phyloP scores from a whole-genome alignment of 1,140 invertebrate genomes.

The Diabrotica undecimpunctata region DNA sequence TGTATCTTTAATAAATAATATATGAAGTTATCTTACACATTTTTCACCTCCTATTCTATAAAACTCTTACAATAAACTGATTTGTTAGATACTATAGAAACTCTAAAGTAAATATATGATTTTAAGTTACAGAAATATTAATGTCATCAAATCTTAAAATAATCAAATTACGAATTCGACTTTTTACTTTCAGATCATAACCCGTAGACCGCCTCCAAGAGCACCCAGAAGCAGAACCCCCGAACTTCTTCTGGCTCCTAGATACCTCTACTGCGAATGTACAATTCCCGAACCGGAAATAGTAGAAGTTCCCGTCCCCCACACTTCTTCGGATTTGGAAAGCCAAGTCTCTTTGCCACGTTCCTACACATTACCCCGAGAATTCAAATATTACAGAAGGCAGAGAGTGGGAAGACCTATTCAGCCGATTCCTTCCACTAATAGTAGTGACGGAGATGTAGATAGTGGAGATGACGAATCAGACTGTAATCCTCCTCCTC shows the following conservation, averaged over 20 bases:
- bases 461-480: slow-evolving; percentile 63
- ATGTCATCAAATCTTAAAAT: too few relatives aligned
- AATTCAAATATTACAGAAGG: slow-evolving; percentile 77
- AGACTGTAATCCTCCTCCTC: slow-evolving; percentile 44
- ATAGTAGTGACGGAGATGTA: slow-evolving; percentile 78
- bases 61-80: too few relatives aligned
- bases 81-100: too few relatives aligned
- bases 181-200: slow-evolving; percentile 24
- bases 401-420: slow-evolving; percentile 48
- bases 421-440: slow-evolving; percentile 72
- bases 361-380: slow-evolving; percentile 78
- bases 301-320: slow-evolving; percentile 34
- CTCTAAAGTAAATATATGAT: too few relatives aligned
- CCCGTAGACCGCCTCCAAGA: slow-evolving; percentile 42
- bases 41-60: too few relatives aligned
- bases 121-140: too few relatives aligned
- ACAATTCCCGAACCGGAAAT: slow-evolving; percentile 33
- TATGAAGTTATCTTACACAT: too few relatives aligned
- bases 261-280: slow-evolving; percentile 56
- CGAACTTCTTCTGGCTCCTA: slow-evolving; percentile 72
- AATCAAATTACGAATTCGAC: too few relatives aligned
- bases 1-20: too few relatives aligned
- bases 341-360: slow-evolving; percentile 75
- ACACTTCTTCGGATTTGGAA: slow-evolving; percentile 64
- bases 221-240: slow-evolving; percentile 61